Percentiles rank a stretch among this genome's conserved stretches.
These are phyloP conservation scores for Forbesichthys papilliferus DNA, from an alignment of 2,113 vertebrate genomes.

Conservation along the genomic window DNA sequence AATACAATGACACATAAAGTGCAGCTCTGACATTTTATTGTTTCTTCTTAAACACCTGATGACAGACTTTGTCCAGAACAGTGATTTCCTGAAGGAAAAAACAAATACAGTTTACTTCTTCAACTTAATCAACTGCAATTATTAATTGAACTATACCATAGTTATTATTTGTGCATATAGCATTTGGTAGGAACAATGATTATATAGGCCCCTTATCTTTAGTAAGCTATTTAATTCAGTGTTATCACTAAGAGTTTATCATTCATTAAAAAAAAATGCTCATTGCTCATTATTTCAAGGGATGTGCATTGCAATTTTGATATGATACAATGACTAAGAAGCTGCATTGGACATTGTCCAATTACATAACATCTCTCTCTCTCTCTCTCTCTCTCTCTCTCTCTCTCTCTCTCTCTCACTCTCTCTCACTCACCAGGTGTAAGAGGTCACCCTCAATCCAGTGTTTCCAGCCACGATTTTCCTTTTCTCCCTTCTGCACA, in stretches of 20 bases:
- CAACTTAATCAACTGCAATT: background rate
- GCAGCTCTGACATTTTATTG: constrained; percentile 41
- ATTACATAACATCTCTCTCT: background rate
- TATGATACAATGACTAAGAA: too few relatives aligned
- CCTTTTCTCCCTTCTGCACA: constrained; percentile 93
- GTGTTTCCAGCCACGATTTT: constrained; percentile 92
- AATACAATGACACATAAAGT: constrained; percentile 31
- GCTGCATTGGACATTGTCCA: background rate
- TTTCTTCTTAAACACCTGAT: constrained; percentile 88
- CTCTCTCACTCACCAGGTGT: constrained; percentile 81
- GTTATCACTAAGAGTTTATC: too few relatives aligned
- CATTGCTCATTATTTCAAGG: too few relatives aligned
- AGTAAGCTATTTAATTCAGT: too few relatives aligned
- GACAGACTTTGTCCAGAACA: constrained; percentile 86
- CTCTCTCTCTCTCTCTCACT: background rate
- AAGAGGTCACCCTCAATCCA: constrained; percentile 92
- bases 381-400: constrained; percentile 4
- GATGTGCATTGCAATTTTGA: too few relatives aligned
- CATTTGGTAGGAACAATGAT: too few relatives aligned
- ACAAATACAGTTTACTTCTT: background rate
- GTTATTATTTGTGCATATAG: too few relatives aligned
- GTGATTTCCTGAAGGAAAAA: constrained; percentile 82
- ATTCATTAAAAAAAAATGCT: too few relatives aligned
- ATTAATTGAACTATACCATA: too few relatives aligned
- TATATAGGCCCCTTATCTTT: too few relatives aligned